These are phyloP conservation scores for Perca schrenkii DNA, from an alignment of 2,113 vertebrate genomes.

Conservation along the genomic window DNA sequence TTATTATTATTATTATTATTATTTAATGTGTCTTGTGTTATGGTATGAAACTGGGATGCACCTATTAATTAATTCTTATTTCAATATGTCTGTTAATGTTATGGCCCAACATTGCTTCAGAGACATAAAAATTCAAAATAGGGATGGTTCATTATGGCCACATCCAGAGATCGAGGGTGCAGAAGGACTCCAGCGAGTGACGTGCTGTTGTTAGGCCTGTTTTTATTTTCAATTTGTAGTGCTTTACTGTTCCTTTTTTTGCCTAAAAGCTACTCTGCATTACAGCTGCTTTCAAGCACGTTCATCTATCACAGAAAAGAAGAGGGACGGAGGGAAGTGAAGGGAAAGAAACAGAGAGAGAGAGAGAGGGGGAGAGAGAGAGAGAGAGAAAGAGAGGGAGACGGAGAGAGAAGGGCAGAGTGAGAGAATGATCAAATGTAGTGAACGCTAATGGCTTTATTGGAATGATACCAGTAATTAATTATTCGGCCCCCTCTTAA, in stretches of 20 bases:
- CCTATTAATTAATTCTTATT: not conserved
- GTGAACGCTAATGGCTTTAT: slow-evolving; percentile 81
- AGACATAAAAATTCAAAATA: slow-evolving; percentile 18
- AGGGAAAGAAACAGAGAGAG: not conserved
- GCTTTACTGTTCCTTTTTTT: slow-evolving; percentile 33
- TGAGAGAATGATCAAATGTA: slow-evolving; percentile 61
- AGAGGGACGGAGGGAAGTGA: slow-evolving; percentile 2
- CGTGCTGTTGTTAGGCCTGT: slow-evolving; percentile 43
- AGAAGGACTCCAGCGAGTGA: slow-evolving; percentile 12
- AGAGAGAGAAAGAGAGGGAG: not conserved
- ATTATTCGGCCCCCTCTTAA: slow-evolving; percentile 67
- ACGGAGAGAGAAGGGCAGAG: slow-evolving; percentile 13
- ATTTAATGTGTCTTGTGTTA: not conserved
- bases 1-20: too few relatives aligned
- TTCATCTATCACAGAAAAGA: slow-evolving; percentile 65
- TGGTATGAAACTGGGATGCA: not conserved
- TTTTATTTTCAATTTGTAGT: slow-evolving; percentile 54
- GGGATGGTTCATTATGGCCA: not conserved
- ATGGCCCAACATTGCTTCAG: not conserved
- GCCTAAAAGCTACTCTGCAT: slow-evolving; percentile 63
- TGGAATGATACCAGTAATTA: slow-evolving; percentile 84
- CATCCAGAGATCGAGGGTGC: slow-evolving; percentile 25
- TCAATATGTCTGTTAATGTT: not conserved
- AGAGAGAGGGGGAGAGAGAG: not conserved
- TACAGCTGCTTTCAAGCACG: slow-evolving; percentile 57